phyloP scores from a whole-genome alignment of 2,888 invertebrate species.

The Dicyrtomina minuta region DNA sequence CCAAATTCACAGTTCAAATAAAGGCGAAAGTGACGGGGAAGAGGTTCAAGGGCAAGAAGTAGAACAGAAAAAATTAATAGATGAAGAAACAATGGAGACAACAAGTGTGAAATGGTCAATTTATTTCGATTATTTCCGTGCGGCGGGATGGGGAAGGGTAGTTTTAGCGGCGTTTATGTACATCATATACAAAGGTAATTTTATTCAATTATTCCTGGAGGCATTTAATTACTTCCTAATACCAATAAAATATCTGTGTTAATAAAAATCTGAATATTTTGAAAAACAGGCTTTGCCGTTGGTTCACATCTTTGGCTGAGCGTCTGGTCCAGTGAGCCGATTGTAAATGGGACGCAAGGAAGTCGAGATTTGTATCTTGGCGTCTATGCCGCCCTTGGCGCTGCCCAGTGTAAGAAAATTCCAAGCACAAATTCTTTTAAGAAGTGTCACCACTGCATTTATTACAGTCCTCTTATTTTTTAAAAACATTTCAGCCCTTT shows the following conservation, averaged over 20 bases:
- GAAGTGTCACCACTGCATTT: constrained; percentile 20
- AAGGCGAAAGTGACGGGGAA: too few species aligned
- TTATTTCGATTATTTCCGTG: constrained; percentile 58
- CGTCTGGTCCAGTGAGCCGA: constrained; percentile 50
- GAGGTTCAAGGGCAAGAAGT: too few species aligned
- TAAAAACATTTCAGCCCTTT: not conserved
- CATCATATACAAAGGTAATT: constrained; percentile 47
- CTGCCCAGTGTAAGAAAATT: constrained; percentile 90
- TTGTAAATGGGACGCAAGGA: constrained; percentile 52
- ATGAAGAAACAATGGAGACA: constrained; percentile 58
- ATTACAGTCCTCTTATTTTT: too few species aligned
- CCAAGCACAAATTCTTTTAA: too few species aligned
- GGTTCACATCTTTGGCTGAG: constrained; percentile 55
- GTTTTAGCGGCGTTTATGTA: constrained; percentile 56
- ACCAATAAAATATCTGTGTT: too few species aligned
- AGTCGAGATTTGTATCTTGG: constrained; percentile 78
- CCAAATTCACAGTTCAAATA: too few species aligned
- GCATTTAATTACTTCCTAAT: too few species aligned
- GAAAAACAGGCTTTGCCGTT: constrained; percentile 50
- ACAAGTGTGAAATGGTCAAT: constrained; percentile 60
- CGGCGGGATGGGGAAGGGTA: constrained; percentile 56
- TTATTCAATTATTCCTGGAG: too few species aligned
- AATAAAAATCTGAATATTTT: too few species aligned
- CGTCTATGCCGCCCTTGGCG: constrained; percentile 82
- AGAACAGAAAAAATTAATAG: constrained; percentile 60